phyloP scores from a whole-genome alignment of 2,797 vertebrate genomes.

The Rhadinocentrus ornatus region DNA sequence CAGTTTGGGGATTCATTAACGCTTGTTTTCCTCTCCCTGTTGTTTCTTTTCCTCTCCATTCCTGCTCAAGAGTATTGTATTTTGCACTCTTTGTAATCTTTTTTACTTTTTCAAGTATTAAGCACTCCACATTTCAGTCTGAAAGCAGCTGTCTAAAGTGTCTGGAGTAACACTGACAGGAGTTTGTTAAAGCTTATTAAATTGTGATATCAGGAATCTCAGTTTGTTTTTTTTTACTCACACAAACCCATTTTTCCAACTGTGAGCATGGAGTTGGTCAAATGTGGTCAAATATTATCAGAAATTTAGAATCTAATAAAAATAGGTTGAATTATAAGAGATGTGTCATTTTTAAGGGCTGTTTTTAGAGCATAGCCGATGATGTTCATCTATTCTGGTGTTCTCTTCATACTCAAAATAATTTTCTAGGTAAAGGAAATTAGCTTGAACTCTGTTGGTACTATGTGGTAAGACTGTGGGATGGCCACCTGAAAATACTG shows the following conservation, averaged over 20 bases:
- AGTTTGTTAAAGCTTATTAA: not conserved
- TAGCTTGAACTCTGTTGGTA: no score
- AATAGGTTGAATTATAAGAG: not conserved
- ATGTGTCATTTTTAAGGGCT: not conserved
- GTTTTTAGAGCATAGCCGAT: not conserved
- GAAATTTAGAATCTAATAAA: not conserved
- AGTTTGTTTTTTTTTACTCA: not conserved
- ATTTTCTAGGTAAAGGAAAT: no score
- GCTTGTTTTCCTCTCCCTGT: constrained; percentile 29
- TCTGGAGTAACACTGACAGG: not conserved
- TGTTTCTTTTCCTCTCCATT: not conserved
- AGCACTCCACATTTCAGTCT: not conserved
- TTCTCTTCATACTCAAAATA: no score
- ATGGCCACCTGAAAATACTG: no score
- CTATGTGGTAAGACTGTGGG: no score
- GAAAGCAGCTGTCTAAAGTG: not conserved
- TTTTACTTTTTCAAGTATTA: not conserved
- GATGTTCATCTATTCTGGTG: not conserved
- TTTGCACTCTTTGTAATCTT: not conserved
- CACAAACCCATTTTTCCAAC: not conserved
- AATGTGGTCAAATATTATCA: not conserved
- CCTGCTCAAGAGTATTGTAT: constrained; percentile 3
- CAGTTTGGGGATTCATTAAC: constrained; percentile 63
- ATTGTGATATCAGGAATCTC: not conserved
- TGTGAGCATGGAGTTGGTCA: no score